Percentiles rank a stretch among this genome's conserved stretches.
These are phyloP conservation scores for Rhynchotus rufescens DNA, from an alignment of 2,797 vertebrate species.

Conservation along the genomic window DNA sequence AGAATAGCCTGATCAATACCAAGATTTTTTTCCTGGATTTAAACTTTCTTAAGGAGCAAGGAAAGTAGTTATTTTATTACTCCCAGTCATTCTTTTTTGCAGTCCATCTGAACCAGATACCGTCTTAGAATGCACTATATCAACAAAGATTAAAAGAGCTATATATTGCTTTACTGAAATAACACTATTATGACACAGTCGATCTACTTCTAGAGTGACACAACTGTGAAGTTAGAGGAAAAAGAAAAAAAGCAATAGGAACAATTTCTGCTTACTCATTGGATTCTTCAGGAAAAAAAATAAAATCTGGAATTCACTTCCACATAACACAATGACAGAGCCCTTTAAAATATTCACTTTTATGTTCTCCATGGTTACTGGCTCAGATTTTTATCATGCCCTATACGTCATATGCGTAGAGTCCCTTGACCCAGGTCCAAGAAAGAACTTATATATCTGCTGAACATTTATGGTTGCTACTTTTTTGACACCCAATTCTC, in stretches of 20 bases:
- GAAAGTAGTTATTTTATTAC: conserved; percentile 7
- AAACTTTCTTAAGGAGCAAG: not conserved
- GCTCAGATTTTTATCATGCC: not conserved
- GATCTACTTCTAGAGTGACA: not conserved
- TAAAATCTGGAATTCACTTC: not conserved
- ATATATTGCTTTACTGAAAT: conserved; percentile 56
- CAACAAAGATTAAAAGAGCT: conserved; percentile 3
- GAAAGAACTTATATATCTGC: not conserved
- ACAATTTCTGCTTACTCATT: not conserved
- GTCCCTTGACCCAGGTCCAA: not conserved
- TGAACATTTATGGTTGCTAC: not conserved
- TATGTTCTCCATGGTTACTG: not conserved
- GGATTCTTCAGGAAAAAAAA: not conserved
- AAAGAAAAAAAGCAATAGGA: not conserved
- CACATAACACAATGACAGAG: not conserved
- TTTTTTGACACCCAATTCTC: not conserved
- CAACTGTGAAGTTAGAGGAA: not conserved
- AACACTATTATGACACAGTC: conserved; percentile 4
- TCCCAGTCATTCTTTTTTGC: not conserved
- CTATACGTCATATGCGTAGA: not conserved
- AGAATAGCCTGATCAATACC: not conserved
- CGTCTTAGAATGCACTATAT: conserved; percentile 15
- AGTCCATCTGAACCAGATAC: not conserved
- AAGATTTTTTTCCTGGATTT: not conserved
- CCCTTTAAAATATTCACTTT: not conserved